phyloP scores from a whole-genome alignment of 2,113 vertebrate genomes.

The Hemibagrus wyckioides region DNA sequence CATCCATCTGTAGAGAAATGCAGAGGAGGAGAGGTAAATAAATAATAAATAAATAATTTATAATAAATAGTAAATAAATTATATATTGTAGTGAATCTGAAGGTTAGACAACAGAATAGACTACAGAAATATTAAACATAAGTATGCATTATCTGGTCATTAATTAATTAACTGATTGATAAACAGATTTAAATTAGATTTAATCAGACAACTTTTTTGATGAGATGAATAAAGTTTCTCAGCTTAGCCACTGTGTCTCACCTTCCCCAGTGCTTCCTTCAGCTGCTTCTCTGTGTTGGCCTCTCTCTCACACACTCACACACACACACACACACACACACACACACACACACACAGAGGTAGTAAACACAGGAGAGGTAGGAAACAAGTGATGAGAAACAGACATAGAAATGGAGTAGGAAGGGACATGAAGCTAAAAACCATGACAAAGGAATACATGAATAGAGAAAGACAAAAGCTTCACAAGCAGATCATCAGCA shows the following conservation, averaged over 20 bases:
- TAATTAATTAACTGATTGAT: too few relatives aligned
- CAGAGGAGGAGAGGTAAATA: not conserved
- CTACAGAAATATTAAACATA: not conserved
- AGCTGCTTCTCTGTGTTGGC: constrained; percentile 93
- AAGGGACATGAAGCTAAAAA: not conserved
- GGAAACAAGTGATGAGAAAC: not conserved
- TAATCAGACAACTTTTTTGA: not conserved
- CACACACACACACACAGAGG: too few relatives aligned
- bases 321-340: too few relatives aligned
- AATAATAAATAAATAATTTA: too few relatives aligned
- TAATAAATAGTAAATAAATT: not conserved
- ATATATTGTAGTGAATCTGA: not conserved
- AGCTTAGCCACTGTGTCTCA: constrained; percentile 62
- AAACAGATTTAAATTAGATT: too few relatives aligned
- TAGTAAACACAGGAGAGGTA: constrained; percentile 1
- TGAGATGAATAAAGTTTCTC: not conserved
- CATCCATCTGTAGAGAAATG: constrained; percentile 83
- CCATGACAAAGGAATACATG: not conserved
- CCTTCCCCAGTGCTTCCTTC: constrained; percentile 96
- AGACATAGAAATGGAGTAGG: constrained; percentile 1
- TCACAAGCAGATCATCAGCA: constrained; percentile 32
- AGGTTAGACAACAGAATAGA: too few relatives aligned
- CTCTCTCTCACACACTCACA: too few relatives aligned
- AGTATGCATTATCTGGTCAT: too few relatives aligned
- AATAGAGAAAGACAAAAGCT: not conserved